These are phyloP conservation scores for Drosophila vallismaia DNA, from an alignment of 2,888 invertebrate species.

Conservation along the genomic window DNA sequence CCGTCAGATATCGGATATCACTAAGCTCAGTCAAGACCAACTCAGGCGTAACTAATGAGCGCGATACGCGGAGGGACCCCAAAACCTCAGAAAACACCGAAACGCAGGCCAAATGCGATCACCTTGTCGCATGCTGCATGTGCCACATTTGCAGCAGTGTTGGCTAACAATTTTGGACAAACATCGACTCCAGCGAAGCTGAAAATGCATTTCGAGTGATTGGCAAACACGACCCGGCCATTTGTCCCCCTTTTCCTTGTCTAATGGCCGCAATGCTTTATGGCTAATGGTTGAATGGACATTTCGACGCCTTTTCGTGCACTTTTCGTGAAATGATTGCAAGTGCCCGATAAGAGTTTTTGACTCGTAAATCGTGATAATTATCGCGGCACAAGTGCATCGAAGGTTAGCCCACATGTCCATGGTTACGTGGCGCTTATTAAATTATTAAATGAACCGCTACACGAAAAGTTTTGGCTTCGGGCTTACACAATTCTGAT, in stretches of 20 bases:
- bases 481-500: conserved; percentile 73
- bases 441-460: conserved; percentile 76
- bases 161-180: conserved; percentile 55
- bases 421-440: conserved; percentile 72
- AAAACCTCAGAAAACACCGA: conserved; percentile 24
- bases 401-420: conserved; percentile 38
- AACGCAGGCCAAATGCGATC: conserved; percentile 3
- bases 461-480: conserved; percentile 49
- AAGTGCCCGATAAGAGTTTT: conserved; percentile 62
- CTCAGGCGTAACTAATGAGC: conserved; percentile 63
- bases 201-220: conserved; percentile 74
- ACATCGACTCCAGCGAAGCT: conserved; percentile 51
- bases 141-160: conserved; percentile 53
- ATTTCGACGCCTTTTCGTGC: conserved; percentile 64
- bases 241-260: conserved; percentile 32
- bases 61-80: conserved; percentile 45
- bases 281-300: conserved; percentile 46
- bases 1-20: conserved; percentile 62
- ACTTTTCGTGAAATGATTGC: conserved; percentile 53
- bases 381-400: conserved; percentile 57
- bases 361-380: conserved; percentile 75
- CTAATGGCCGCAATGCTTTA: conserved; percentile 19
- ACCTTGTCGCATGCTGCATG: conserved; percentile 26
- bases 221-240: conserved; percentile 57
- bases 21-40: conserved; percentile 61